Conservation (phyloP, 35 echinoderm and acorn worm species). For the Acanthaster planci region DNA sequence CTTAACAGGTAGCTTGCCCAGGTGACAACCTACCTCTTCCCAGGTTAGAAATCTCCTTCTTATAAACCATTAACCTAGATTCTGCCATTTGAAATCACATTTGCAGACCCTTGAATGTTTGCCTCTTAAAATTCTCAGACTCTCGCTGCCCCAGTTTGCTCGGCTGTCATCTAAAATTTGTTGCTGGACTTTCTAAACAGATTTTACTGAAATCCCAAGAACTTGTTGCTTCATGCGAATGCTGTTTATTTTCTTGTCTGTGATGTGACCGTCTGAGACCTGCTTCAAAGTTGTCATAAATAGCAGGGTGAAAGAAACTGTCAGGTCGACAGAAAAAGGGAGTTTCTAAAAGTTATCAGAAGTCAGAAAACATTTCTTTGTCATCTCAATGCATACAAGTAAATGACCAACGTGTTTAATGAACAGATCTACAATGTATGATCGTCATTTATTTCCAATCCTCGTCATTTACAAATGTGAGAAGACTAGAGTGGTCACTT, state of each 20-base stretch:
- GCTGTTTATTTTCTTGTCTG: conserved; percentile 28
- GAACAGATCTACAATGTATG: too few species aligned
- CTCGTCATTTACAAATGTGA: too few species aligned
- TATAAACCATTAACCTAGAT: conserved; percentile 6
- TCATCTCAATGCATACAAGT: too few species aligned
- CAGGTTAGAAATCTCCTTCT: too few species aligned
- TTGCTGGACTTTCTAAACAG: not conserved
- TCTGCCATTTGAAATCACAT: not conserved
- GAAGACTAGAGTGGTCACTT: too few species aligned
- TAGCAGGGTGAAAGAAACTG: not conserved
- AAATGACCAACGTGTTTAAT: too few species aligned
- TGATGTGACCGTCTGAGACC: not conserved
- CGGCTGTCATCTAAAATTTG: not conserved
- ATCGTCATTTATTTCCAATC: too few species aligned
- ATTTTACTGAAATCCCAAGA: not conserved
- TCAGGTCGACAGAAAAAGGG: not conserved
- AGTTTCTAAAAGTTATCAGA: too few species aligned
- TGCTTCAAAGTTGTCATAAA: conserved; percentile 4
- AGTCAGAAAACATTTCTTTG: too few species aligned
- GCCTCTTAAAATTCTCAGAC: conserved; percentile 5
- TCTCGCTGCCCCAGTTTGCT: not conserved
- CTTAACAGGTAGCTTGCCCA: too few species aligned
- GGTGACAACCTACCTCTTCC: too few species aligned
- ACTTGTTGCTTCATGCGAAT: not conserved
- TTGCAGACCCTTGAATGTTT: not conserved